Evolutionary conservation across 2,797 vertebrate species (phyloP).

Genomic region (Xenentodon cancila): DNA sequence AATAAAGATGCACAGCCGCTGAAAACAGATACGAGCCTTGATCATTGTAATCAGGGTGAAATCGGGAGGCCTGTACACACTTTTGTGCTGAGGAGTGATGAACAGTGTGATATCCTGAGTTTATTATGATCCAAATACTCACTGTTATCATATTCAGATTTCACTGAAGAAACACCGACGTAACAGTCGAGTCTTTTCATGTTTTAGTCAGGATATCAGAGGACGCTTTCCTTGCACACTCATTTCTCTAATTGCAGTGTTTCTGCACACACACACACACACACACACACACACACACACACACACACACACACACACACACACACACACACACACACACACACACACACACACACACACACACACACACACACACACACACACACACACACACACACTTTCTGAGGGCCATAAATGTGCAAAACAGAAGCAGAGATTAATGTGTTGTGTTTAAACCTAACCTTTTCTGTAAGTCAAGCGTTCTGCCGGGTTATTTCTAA

Average conservation of each 20-base stretch:
- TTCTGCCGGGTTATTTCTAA: slow-evolving; percentile 77
- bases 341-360: no score
- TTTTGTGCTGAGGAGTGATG: background rate
- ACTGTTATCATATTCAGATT: slow-evolving; percentile 61
- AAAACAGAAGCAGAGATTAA: slow-evolving; percentile 76
- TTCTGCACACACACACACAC: slow-evolving; percentile 31
- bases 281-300: slow-evolving; percentile 3
- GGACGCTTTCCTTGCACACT: slow-evolving; percentile 40
- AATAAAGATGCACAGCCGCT: slow-evolving; percentile 27
- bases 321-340: no score
- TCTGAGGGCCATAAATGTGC: slow-evolving; percentile 56
- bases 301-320: no score
- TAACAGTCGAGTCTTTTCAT: slow-evolving; percentile 12
- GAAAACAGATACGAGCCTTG: slow-evolving; percentile 38
- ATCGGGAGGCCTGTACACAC: slow-evolving; percentile 24
- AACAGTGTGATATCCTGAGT: slow-evolving; percentile 16
- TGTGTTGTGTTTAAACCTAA: slow-evolving; percentile 79
- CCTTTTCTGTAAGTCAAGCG: slow-evolving; percentile 78
- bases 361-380: no score
- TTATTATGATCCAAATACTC: slow-evolving; percentile 50
- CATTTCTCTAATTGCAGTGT: slow-evolving; percentile 60
- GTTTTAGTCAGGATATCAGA: slow-evolving; percentile 34
- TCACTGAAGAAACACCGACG: slow-evolving; percentile 25
- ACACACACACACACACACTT: background rate
- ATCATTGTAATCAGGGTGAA: slow-evolving; percentile 56